These are phyloP conservation scores for Aix galericulata DNA, from an alignment of 2,113 vertebrate species.

Conservation along the genomic window DNA sequence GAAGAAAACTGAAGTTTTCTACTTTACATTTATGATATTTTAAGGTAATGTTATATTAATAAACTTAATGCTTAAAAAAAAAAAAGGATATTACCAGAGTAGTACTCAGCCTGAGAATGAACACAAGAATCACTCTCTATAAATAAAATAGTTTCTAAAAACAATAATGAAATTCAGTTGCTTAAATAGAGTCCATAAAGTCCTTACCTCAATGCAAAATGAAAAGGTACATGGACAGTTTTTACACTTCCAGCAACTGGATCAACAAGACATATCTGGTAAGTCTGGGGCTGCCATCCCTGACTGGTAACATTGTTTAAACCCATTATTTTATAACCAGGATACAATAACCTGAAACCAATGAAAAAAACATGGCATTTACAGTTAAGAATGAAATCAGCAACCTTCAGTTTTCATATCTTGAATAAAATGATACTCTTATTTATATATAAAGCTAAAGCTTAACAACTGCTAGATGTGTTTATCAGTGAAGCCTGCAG, in stretches of 20 bases:
- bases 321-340: conserved; percentile 97
- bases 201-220: conserved; percentile 92
- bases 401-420: neutral
- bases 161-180: neutral
- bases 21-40: neutral
- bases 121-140: neutral
- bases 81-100: neutral
- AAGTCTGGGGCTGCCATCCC: conserved; percentile 94
- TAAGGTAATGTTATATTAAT: neutral
- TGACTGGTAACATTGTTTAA: conserved; percentile 98
- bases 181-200: neutral
- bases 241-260: conserved; percentile 86
- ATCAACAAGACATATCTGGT: conserved; percentile 95
- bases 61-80: neutral
- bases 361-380: neutral
- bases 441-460: neutral
- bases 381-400: neutral
- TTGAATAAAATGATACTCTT: neutral
- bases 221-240: conserved; percentile 92
- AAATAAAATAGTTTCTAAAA: neutral
- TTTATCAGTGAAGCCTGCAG: neutral
- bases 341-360: conserved; percentile 87
- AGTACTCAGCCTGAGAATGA: neutral
- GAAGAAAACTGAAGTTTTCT: neutral
- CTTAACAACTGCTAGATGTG: neutral